Evolutionary conservation across 2,113 vertebrate species (phyloP).

Genomic region (Macroglossus sobrinus): DNA sequence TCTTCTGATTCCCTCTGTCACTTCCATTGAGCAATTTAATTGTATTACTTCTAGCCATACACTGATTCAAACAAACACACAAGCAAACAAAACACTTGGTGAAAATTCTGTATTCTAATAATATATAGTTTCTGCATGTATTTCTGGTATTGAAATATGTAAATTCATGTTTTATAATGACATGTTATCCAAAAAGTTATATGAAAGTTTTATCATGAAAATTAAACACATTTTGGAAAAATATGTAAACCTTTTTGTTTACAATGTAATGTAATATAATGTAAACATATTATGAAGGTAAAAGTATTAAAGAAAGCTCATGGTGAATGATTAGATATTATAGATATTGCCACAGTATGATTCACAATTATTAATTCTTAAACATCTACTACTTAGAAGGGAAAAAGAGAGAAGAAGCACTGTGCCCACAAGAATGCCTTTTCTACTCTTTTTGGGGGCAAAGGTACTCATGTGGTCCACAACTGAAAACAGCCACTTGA

Average conservation of each 20-base stretch:
- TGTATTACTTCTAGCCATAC: constrained; percentile 73
- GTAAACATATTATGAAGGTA: background rate
- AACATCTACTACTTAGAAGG: background rate
- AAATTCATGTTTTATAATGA: background rate
- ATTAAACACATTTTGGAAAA: background rate
- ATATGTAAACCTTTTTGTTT: background rate
- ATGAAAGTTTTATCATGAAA: constrained; percentile 9
- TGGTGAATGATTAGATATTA: background rate
- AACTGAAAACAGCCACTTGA: constrained; percentile 73
- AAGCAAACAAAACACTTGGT: constrained; percentile 39
- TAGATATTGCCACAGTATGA: background rate
- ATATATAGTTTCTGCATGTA: constrained; percentile 35
- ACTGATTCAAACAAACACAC: constrained; percentile 52
- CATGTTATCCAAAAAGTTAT: background rate
- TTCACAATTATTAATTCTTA: background rate
- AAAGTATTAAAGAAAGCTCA: constrained; percentile 25
- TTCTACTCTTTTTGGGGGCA: background rate
- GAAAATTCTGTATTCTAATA: constrained; percentile 59
- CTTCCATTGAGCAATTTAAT: constrained; percentile 82
- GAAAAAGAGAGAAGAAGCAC: background rate
- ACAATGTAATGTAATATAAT: background rate
- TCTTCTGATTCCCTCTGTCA: constrained; percentile 82
- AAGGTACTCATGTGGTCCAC: constrained; percentile 48
- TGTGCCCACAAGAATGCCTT: background rate
- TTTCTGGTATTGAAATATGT: background rate